Percentiles rank a stretch among this genome's conserved stretches.
These are phyloP conservation scores for Melipona bicolor DNA, from an alignment of 2,888 invertebrate species.

Conservation along the genomic window DNA sequence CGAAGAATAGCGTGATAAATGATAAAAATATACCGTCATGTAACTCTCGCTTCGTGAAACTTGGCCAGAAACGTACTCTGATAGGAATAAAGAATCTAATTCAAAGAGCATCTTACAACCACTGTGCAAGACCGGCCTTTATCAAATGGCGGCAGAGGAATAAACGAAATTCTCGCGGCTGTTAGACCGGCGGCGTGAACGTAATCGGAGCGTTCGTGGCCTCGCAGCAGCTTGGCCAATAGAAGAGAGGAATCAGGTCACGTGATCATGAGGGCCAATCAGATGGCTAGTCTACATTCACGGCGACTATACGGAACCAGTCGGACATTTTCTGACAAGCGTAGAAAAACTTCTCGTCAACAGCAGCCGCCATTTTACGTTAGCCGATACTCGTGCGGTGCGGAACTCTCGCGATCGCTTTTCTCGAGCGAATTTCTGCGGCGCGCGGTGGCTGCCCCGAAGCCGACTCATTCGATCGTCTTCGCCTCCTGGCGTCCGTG, in stretches of 20 bases:
- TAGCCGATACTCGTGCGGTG: conserved; percentile 84
- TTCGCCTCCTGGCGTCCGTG: conserved; percentile 67
- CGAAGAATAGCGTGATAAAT: background rate
- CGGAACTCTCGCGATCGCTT: conserved; percentile 76
- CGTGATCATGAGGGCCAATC: conserved; percentile 82
- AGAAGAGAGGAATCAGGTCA: conserved; percentile 79
- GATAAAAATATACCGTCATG: background rate
- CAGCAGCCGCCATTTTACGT: conserved; percentile 96
- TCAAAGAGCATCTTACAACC: conserved; percentile 35
- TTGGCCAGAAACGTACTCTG: conserved; percentile 16
- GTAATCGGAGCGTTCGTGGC: conserved; percentile 83
- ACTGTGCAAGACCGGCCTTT: conserved; percentile 65
- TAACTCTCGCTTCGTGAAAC: background rate
- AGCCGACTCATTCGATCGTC: conserved; percentile 71
- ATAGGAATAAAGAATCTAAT: conserved; percentile 20
- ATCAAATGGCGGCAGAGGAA: conserved; percentile 64
- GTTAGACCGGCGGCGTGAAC: conserved; percentile 76
- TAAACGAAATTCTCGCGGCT: conserved; percentile 58
- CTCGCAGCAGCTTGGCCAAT: conserved; percentile 84
- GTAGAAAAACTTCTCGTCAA: conserved; percentile 97
- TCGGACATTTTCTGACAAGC: conserved; percentile 93
- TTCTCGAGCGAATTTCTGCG: conserved; percentile 74
- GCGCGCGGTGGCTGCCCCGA: conserved; percentile 74
- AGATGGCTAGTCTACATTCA: conserved; percentile 78
- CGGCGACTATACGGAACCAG: conserved; percentile 81